Percentiles rank a stretch among this genome's conserved stretches.
phyloP scores from a whole-genome alignment of 2,113 vertebrate species.

The Nothobranchius kuhntae region DNA sequence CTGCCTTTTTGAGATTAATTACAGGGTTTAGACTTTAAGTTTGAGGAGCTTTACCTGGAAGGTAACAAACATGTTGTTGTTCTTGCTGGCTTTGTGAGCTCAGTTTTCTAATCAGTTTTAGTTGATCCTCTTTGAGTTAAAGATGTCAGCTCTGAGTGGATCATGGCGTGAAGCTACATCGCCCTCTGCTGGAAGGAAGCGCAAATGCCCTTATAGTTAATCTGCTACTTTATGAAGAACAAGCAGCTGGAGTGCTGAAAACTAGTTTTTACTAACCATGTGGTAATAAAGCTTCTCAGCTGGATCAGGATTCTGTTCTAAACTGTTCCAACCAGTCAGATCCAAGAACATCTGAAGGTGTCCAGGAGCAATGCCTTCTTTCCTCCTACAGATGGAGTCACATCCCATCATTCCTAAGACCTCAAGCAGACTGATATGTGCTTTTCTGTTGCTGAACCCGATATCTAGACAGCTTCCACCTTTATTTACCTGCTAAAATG shows the following conservation, averaged over 20 bases:
- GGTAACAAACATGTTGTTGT: too few species aligned
- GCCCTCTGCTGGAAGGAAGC: conserved; percentile 64
- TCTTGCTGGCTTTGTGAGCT: conserved; percentile 8
- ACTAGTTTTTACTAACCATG: neutral
- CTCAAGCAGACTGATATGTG: too few species aligned
- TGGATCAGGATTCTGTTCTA: neutral
- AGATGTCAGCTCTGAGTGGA: neutral
- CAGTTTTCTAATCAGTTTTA: conserved; percentile 19
- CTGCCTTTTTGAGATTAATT: conserved; percentile 33
- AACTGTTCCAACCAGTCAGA: neutral
- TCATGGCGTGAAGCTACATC: conserved; percentile 18
- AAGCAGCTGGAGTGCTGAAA: too few species aligned
- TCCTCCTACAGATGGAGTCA: too few species aligned
- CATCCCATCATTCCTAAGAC: too few species aligned
- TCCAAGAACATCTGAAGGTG: neutral
- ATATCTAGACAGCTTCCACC: too few species aligned
- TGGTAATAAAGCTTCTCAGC: neutral
- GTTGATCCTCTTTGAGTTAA: conserved; percentile 34
- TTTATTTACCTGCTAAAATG: too few species aligned
- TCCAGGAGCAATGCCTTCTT: neutral
- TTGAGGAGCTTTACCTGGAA: conserved; percentile 36
- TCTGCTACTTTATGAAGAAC: too few species aligned
- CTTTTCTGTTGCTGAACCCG: too few species aligned
- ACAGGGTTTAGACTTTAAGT: conserved; percentile 48
- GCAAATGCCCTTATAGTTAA: too few species aligned